These are phyloP conservation scores for Eupithecia inturbata DNA, from an alignment of 2,888 invertebrate genomes.

Conservation along the genomic window DNA sequence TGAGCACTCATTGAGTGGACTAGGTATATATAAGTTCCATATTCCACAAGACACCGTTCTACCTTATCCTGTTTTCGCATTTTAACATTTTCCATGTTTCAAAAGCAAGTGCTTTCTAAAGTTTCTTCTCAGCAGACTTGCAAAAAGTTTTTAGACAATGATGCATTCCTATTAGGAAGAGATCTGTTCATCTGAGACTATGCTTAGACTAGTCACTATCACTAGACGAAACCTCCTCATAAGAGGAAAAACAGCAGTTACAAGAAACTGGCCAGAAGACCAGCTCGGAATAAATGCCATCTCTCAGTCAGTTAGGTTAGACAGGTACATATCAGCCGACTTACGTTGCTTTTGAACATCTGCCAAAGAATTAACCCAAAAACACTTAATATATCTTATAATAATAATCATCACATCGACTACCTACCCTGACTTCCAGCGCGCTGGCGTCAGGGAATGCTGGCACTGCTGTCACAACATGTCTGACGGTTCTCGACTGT, in stretches of 20 bases:
- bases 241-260: not conserved
- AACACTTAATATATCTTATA: not conserved
- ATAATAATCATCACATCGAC: constrained; percentile 6
- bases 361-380: constrained; percentile 19
- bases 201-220: too few species aligned
- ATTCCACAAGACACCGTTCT: too few species aligned
- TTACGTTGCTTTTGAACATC: constrained; percentile 13
- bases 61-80: not conserved
- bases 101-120: not conserved
- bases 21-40: too few species aligned
- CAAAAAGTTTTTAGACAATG: too few species aligned
- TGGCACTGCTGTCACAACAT: constrained; percentile 36
- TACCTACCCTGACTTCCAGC: constrained; percentile 6
- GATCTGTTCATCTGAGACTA: not conserved
- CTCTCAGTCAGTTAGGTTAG: not conserved
- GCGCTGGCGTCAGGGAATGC: constrained; percentile 26
- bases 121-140: too few species aligned
- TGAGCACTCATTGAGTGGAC: too few species aligned
- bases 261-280: not conserved
- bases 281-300: not conserved
- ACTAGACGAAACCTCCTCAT: not conserved
- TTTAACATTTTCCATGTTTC: not conserved
- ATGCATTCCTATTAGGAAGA: not conserved
- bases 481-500: not conserved
- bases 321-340: not conserved